Base-by-base conservation (phyloP, 2,888 invertebrate genomes). In the Stenichneumon culpator region DNA sequence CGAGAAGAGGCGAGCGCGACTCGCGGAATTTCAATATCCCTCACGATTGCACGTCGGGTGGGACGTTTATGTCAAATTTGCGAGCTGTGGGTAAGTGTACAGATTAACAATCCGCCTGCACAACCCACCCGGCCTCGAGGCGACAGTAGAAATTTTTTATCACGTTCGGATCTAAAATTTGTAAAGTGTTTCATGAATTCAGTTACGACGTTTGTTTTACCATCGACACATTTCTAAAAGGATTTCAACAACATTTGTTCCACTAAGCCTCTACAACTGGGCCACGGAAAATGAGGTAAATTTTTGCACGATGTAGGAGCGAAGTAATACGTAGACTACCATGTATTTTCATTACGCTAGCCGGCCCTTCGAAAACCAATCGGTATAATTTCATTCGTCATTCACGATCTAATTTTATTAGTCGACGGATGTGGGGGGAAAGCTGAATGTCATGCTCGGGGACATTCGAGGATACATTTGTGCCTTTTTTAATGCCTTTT, bases 1-100 rank as follows among this genome's bases (percentile, higher is more conserved):
- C 44, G 57, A 7, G 9, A 4, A 25, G 60, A 22, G 3, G 22
- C 22, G 39, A 22, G 57, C 16, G 25, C 4, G 16, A 25, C 36
- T 22, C 54, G 39, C 14, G 57, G 57, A 22, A 39, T 57, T 73
- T 73, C 57, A 57, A 57, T 73, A 73, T 57, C 7, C 39, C 39
- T 57, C 25, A 39, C 25, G 9, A 70, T 52, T 70, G 14, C 32
- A 22, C 70, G 32, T 54, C 5, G 28, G n/a, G 11, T 52, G 36
- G 70, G 28, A 52, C 36, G 22, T 52, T 68, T 52, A 32, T 52
- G 52, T 70, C n/a, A 19, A 52, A 52, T 70, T 52, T 36, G 32
- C 19, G 28, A 32, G 11, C 28, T 50, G 25, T 25, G 50, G 22
- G 11, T 22, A 22, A 50, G 47, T 28, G 32, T 69, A 25, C 0